These are phyloP conservation scores for Paedocypris micromegethes DNA, from an alignment of 2,797 vertebrate genomes.

Conservation along the genomic window DNA sequence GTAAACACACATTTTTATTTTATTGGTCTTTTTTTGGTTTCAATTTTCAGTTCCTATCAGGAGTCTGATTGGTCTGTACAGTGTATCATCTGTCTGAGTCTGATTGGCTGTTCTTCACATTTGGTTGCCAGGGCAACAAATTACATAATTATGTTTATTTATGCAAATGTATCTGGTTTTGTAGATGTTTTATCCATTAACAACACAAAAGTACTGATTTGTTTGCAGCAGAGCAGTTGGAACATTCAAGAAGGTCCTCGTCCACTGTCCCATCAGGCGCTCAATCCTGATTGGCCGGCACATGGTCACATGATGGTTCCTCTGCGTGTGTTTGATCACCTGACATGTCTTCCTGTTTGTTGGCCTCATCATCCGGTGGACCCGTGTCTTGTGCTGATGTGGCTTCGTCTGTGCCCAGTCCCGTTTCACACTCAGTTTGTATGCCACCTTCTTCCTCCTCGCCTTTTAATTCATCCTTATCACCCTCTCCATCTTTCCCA, in stretches of 20 bases:
- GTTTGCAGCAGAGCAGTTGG: conserved; percentile 14
- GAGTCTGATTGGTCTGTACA: too few species aligned
- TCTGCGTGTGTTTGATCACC: neutral
- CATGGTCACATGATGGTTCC: neutral
- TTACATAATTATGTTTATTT: too few species aligned
- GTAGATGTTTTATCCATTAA: conserved; percentile 5
- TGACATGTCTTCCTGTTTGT: conserved; percentile 5
- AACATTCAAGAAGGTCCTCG: conserved; percentile 30
- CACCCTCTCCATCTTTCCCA: conserved; percentile 35
- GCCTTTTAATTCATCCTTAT: conserved; percentile 40
- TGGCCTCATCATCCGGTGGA: conserved; percentile 1
- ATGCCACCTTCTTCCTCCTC: conserved; percentile 28
- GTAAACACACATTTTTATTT: too few species aligned
- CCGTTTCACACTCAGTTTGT: conserved; percentile 10
- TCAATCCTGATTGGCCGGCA: conserved; percentile 34
- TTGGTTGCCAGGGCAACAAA: too few species aligned
- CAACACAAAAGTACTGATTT: conserved; percentile 1
- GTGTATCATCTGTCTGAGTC: too few species aligned
- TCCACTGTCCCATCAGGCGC: neutral
- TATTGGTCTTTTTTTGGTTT: too few species aligned
- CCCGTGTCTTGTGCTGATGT: conserved; percentile 11
- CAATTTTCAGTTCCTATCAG: too few species aligned
- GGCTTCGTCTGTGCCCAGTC: neutral
- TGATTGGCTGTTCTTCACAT: too few species aligned
- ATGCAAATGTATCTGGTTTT: neutral